Base-by-base conservation (phyloP, 2,113 vertebrate genomes). In the Dasyurus viverrinus region DNA sequence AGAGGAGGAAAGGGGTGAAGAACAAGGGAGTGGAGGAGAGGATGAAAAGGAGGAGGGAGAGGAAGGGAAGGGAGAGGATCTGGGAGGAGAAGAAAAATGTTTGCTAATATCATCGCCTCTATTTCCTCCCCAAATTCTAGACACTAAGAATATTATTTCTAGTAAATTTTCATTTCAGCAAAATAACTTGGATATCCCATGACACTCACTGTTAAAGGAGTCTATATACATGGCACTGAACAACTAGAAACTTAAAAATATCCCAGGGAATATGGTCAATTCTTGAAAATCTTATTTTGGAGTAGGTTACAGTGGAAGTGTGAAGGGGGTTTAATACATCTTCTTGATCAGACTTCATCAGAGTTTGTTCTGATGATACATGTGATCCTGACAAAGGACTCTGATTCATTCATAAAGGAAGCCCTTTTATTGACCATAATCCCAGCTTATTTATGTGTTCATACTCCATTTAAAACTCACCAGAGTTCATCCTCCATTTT, bases 71-170 rank as follows among this genome's bases (percentile, higher is more conserved):
- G 50, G 50, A 50, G 50, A 50, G 4, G 50, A 42, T 76, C 68
- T 76, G 36, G 68, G n/a, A 76, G 16, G 68, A n/a, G 36, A 36
- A 76, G 36, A 76, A 76, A 76, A 76, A 14, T n/a, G 6, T n/a
- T n/a, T n/a, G 30, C 60, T 68, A 36, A 3, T 16, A 36, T 68
- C 60, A 68, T 30, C 11, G 14, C n/a, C 14, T 76, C 16, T 76
- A 19, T n/a, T 76, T 76, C 68, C 26, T 92, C 55, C 95, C 50
- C 1, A 52, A 96, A 46, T 90, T 76, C 91, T 55, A 52, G 11
- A 76, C 36, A 57, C 90, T 90, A 84, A 46, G 95, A 95, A 27
- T 92, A 36, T 84, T 30, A 92, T 91, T 94, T 92, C 94, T 92
- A 91, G 48, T 91, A 54, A 84, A 96, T 54, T 25, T 24, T 30